These are phyloP conservation scores for Agapornis roseicollis DNA, from an alignment of 2,113 vertebrate genomes.

Conservation along the genomic window DNA sequence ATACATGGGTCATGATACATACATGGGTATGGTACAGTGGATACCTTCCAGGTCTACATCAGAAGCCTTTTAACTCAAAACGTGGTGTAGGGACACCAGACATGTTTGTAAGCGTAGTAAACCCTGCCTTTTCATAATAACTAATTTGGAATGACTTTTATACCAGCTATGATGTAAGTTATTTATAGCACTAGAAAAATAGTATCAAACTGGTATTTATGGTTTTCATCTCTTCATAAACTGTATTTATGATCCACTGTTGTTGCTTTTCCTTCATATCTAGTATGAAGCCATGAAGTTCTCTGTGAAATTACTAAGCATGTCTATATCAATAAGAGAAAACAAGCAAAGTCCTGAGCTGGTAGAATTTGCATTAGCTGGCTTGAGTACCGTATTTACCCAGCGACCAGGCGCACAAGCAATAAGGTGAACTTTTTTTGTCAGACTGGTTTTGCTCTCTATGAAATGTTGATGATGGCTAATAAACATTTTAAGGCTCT, in stretches of 20 bases:
- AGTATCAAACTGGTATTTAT: neutral
- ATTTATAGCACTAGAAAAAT: neutral
- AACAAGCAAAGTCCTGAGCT: conserved; percentile 81
- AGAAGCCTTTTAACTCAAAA: neutral
- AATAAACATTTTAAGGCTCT: neutral
- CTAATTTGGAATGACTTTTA: neutral
- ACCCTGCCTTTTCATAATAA: neutral
- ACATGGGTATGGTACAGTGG: accelerated
- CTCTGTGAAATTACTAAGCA: conserved; percentile 85
- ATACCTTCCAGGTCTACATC: neutral
- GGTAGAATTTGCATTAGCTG: conserved; percentile 84
- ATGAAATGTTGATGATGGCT: neutral
- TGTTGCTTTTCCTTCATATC: conserved; percentile 12
- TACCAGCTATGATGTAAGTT: neutral
- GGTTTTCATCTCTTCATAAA: neutral
- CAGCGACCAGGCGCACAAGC: conserved; percentile 94
- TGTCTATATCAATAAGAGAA: conserved; percentile 88
- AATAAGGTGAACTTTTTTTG: conserved; percentile 79
- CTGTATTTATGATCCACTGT: neutral
- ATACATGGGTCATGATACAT: too few species aligned
- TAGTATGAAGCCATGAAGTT: conserved; percentile 96
- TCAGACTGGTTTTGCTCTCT: neutral
- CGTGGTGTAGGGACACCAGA: neutral
- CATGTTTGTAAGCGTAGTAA: neutral
- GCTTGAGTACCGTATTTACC: conserved; percentile 83